Percentiles rank a stretch among this genome's conserved stretches.
These are phyloP conservation scores for Anguilla anguilla DNA, from an alignment of 2,797 vertebrate species.

Conservation along the genomic window DNA sequence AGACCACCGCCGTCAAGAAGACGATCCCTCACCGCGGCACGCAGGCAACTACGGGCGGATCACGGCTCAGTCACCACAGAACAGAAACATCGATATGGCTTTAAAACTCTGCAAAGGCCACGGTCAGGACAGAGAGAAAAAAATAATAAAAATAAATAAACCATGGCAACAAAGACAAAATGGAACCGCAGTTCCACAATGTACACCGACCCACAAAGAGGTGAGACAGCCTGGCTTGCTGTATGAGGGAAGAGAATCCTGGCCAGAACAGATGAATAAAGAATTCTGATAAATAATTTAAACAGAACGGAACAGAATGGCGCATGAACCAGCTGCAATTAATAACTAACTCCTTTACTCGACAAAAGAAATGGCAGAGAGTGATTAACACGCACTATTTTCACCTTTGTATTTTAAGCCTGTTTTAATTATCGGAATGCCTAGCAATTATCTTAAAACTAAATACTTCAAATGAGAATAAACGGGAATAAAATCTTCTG, in stretches of 20 bases:
- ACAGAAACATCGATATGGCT: constrained; percentile 55
- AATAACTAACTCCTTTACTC: background rate
- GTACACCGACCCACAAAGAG: constrained; percentile 70
- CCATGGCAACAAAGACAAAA: constrained; percentile 59
- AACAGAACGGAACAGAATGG: background rate
- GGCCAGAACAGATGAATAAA: background rate
- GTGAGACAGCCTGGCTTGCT: constrained; percentile 52
- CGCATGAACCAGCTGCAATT: background rate
- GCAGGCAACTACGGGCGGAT: background rate
- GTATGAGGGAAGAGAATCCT: background rate
- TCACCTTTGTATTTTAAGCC: background rate
- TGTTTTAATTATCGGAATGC: background rate
- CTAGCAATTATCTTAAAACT: background rate
- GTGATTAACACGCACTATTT: background rate
- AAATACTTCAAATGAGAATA: background rate
- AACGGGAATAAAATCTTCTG: background rate
- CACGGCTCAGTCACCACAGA: background rate
- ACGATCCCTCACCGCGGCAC: background rate
- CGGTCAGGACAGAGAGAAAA: background rate
- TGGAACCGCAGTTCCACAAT: constrained; percentile 68
- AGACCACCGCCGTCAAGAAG: background rate
- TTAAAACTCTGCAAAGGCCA: constrained; percentile 22
- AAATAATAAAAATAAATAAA: constrained; percentile 21
- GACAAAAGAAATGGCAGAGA: background rate
- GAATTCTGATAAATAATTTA: background rate